Evolutionary conservation across 2,113 vertebrate genomes (phyloP).

Genomic region (Periophthalmodon schlosseri): DNA sequence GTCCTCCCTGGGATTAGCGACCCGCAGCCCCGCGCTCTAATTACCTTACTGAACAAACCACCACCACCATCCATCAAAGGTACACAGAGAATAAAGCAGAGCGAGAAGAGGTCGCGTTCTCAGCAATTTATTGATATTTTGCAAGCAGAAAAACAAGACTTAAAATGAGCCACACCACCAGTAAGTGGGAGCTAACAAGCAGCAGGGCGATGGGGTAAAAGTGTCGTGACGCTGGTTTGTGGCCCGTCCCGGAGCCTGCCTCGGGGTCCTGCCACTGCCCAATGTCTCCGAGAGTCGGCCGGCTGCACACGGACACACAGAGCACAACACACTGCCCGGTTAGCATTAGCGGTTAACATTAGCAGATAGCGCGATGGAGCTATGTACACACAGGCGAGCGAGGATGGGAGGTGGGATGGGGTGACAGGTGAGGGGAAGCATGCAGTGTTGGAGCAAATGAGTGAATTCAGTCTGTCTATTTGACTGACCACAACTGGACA

Average conservation of each 20-base stretch:
- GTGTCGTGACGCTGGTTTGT: conserved; percentile 98
- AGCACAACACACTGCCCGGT: conserved; percentile 55
- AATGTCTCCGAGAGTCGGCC: conserved; percentile 89
- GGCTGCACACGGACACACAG: conserved; percentile 79
- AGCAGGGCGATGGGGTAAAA: conserved; percentile 99
- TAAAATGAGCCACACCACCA: conserved; percentile 99
- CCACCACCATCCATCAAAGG: conserved; percentile 29
- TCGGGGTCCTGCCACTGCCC: conserved; percentile 95
- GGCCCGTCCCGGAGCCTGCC: conserved; percentile 89
- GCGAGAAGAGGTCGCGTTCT: conserved; percentile 62
- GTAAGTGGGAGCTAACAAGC: conserved; percentile 98
- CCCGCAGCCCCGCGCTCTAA: not conserved
- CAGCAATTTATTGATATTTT: conserved; percentile 97
- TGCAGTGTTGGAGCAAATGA: too few species aligned
- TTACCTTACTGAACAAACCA: not conserved
- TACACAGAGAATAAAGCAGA: conserved; percentile 32
- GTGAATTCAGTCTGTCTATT: too few species aligned
- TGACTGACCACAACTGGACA: too few species aligned
- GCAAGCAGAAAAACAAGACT: conserved; percentile 99
- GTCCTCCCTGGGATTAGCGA: not conserved
- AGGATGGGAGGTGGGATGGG: not conserved
- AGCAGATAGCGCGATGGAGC: not conserved
- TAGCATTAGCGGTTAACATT: conserved; percentile 37
- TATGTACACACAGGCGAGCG: not conserved
- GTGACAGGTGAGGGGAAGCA: not conserved